These are phyloP conservation scores for Lasioglossum leucozonium DNA, from an alignment of 2,888 invertebrate species.

Conservation along the genomic window DNA sequence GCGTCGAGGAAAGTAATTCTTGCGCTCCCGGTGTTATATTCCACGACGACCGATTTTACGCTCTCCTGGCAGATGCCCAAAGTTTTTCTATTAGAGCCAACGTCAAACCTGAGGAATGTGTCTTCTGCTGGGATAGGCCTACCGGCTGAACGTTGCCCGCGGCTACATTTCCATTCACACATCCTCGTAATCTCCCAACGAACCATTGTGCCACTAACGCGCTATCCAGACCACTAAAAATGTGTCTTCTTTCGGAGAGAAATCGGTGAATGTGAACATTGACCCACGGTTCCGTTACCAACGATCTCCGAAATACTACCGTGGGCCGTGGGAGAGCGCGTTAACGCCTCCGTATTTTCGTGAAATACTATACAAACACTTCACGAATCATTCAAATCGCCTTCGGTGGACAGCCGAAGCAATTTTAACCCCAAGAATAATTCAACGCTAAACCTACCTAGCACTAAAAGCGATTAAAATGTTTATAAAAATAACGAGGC, in stretches of 20 bases:
- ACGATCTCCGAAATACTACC: slow-evolving; percentile 27
- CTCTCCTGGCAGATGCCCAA: slow-evolving; percentile 64
- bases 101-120: slow-evolving; percentile 67
- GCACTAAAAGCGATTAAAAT: no score
- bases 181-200: slow-evolving; percentile 33
- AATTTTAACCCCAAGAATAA: not conserved
- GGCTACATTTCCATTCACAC: slow-evolving; percentile 54
- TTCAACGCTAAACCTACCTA: no score
- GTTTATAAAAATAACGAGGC: no score
- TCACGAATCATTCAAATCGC: not conserved
- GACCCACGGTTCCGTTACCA: slow-evolving; percentile 34
- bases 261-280: slow-evolving; percentile 28
- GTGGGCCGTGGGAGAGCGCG: slow-evolving; percentile 4
- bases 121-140: slow-evolving; percentile 44
- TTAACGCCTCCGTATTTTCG: slow-evolving; percentile 30
- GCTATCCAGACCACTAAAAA: slow-evolving; percentile 30
- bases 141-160: slow-evolving; percentile 25
- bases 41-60: not conserved
- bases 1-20: slow-evolving; percentile 40
- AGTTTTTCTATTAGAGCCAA: slow-evolving; percentile 68
- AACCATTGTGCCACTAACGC: slow-evolving; percentile 29
- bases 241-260: slow-evolving; percentile 16
- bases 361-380: not conserved
- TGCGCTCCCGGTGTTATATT: not conserved
- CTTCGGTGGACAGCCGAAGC: not conserved